phyloP scores from a whole-genome alignment of 2,888 invertebrate genomes.

The Syrphus vitripennis region DNA sequence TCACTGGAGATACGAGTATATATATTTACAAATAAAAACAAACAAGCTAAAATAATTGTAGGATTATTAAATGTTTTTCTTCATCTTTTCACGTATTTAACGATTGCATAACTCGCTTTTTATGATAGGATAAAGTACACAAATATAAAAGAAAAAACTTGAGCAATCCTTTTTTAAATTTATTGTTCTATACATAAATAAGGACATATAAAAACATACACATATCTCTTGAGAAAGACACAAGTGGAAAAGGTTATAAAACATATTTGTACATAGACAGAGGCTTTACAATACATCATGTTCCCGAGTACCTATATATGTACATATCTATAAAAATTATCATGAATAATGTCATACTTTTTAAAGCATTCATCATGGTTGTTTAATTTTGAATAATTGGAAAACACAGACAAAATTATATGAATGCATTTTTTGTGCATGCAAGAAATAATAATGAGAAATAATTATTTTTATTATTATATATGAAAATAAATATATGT shows the following conservation, averaged over 20 bases:
- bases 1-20: no score
- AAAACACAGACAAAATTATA: no score
- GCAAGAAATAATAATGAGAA: not conserved
- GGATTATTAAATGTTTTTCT: no score
- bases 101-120: no score
- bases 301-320: not conserved
- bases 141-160: no score
- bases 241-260: not conserved
- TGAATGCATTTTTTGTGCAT: not conserved
- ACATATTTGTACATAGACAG: not conserved
- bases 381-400: conserved; percentile 8
- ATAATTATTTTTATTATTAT: not conserved
- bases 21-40: no score
- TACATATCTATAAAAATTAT: not conserved
- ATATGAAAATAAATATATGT: not conserved
- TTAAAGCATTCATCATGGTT: conserved; percentile 3
- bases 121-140: no score
- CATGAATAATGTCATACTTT: not conserved
- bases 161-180: no score
- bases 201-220: no score
- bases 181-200: no score
- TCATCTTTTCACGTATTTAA: no score
- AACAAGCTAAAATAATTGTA: no score
- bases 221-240: not conserved
- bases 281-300: not conserved